Percentiles rank a stretch among this genome's conserved stretches.
These are phyloP conservation scores for Caradrina clavipalpis DNA, from an alignment of 2,888 invertebrate species.

Conservation along the genomic window DNA sequence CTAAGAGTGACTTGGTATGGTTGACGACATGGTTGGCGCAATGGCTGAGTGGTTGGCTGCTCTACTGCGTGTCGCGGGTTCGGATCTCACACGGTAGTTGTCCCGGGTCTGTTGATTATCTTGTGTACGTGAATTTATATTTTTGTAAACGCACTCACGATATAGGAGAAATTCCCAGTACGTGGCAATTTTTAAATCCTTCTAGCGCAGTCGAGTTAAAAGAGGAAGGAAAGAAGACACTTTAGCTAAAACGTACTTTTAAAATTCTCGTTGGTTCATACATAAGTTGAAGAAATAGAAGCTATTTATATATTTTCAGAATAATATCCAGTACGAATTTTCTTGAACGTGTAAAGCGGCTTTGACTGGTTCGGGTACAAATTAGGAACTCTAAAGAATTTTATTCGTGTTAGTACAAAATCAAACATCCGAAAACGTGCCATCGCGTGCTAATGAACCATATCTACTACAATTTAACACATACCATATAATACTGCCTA, in stretches of 20 bases:
- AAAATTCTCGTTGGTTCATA: background rate
- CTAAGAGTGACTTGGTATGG: background rate
- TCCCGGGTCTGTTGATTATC: too few species aligned
- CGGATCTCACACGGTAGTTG: too few species aligned
- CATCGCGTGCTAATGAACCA: slow-evolving; percentile 19
- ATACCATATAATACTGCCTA: background rate
- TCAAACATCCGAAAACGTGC: slow-evolving; percentile 13
- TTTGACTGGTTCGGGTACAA: background rate
- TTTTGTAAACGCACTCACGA: too few species aligned
- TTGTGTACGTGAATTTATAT: too few species aligned
- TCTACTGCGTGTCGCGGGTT: too few species aligned
- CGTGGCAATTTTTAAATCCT: too few species aligned
- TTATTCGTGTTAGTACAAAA: background rate
- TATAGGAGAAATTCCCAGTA: too few species aligned
- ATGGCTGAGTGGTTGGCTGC: too few species aligned
- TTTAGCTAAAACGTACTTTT: slow-evolving; percentile 17
- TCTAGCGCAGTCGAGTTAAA: too few species aligned
- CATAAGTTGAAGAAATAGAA: background rate
- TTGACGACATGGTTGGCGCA: too few species aligned
- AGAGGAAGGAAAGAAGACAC: background rate
- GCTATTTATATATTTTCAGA: background rate
- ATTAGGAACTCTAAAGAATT: slow-evolving; percentile 2
- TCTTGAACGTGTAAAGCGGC: background rate
- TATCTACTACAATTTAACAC: slow-evolving; percentile 27
- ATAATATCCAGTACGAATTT: background rate